Base-by-base conservation (phyloP, 2,113 vertebrate genomes). In the Crotalus helleri region DNA sequence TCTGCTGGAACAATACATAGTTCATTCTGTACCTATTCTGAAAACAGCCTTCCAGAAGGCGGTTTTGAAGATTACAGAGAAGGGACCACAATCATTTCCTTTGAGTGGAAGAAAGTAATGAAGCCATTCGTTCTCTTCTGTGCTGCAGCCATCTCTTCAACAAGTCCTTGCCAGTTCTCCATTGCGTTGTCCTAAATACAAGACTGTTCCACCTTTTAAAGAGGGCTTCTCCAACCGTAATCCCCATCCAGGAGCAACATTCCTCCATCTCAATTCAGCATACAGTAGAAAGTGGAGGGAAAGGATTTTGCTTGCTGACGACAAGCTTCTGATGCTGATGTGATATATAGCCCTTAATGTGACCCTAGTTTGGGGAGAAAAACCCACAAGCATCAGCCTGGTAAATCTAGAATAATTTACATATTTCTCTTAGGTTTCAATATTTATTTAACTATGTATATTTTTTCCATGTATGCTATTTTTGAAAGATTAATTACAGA, bases 311-410 rank as follows among this genome's bases (percentile, higher is more conserved):
- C 97, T 99, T 99, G 95, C 99, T 99, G 97, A 99, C 99, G 2
- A 99, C 99, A 15, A 99, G 98, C 94, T 99, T 99, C 97, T 99
- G 99, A 96, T 99, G 99, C 96, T 99, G 99, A 90, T 99, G 98
- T 33, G 99, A 99, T 96, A 99, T 99, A 95, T 99, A 99, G 87
- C 99, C 99, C 97, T 99, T 99, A 94, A 99, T 99, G 96, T 99
- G 99, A 94, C 99, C 99, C 99, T 99, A 96, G n/a, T 92, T 74
- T 64, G 88, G 61, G 1, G 95, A 61, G 10, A 92, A 89, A 88
- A 94, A 91, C 1, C n/a, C 23, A 86, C 3, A 54, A 19, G 58
- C 5, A 0, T 89, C 69, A 92, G 89, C 2, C 87, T 29, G 29
- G 19, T 15, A 55, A 94, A 90, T 87, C 44, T 57, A 15, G 15